Base-by-base conservation (phyloP, 37 sponge, comb jelly and placozoan species). In the Hormiphora californensis region DNA sequence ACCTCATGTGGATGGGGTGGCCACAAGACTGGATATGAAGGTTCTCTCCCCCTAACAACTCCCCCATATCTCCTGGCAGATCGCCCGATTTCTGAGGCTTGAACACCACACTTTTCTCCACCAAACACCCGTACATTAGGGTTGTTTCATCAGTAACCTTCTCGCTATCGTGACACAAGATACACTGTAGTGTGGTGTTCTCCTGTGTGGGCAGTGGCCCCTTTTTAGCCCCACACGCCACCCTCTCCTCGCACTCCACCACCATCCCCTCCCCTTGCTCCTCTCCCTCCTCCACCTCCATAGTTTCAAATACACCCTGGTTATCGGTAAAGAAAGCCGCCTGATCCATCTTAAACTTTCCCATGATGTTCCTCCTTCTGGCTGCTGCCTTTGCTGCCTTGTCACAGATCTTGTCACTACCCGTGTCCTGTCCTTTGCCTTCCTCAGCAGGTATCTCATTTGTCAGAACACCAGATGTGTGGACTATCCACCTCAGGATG, bases 11-110 rank as follows among this genome's bases (percentile, higher is more conserved):
- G 19, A 73, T 33, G 9, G 81, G 81, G 35, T 73, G 81, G 0
- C 81, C 81, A 40, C 81, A 73, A 40, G 81, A 73, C 81, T 73
- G 81, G 46, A 73, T 73, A 40, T 73, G 81, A 0, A 73, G 81
- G 81, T 73, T 41, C 27, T 73, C 46, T 2, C 81, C 81, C 7
- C 81, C 81, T 1, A 73, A 8, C 12, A 73, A 46, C 12, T 73
- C n/a, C 40, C 81, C 43, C 46, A 73, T 73, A 11, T 73, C 81
- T 22, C 43, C 81, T 27, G 36, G 21, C 0, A 73, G 40, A n/a
- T 73, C 81, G 35, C 43, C 43, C 12, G 40, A 43, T 33, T 73
- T 73, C 41, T 73, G 46, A 23, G 35, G 21, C 46, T 73, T 73
- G n/a, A 73, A 46, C 2, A 73, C 81, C 46, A 73, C 81, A 27